These are phyloP conservation scores for Girardinichthys multiradiatus DNA, from an alignment of 2,113 vertebrate genomes.

Conservation along the genomic window DNA sequence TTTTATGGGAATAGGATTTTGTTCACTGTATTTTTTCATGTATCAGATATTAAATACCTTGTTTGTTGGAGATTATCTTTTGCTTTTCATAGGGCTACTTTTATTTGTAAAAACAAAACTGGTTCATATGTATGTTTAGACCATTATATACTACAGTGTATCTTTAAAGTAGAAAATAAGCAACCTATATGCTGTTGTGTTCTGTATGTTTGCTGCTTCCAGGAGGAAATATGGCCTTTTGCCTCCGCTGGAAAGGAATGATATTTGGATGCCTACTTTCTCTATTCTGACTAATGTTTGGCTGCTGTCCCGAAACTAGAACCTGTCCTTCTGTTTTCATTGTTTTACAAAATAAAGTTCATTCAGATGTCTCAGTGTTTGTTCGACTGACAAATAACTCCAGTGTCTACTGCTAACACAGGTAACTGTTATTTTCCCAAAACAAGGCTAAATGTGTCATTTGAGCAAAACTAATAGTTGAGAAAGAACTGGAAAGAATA, in stretches of 20 bases:
- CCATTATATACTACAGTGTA: neutral
- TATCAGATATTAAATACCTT: neutral
- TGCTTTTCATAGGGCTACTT: neutral
- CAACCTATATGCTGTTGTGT: slow-evolving; percentile 3
- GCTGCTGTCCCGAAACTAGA: slow-evolving; percentile 22
- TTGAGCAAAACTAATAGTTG: no score
- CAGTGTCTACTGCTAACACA: no score
- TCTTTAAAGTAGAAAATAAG: neutral
- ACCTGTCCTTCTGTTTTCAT: slow-evolving; percentile 10
- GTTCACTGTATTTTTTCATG: no score
- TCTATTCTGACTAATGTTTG: slow-evolving; percentile 24
- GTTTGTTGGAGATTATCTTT: neutral
- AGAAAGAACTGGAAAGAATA: no score
- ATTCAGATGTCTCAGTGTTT: slow-evolving; percentile 14
- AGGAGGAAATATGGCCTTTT: slow-evolving; percentile 2
- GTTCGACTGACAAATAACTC: neutral
- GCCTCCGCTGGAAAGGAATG: slow-evolving; percentile 2
- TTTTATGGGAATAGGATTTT: no score
- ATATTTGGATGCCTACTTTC: neutral
- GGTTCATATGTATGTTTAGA: slow-evolving; percentile 10
- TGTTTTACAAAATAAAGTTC: slow-evolving; percentile 48
- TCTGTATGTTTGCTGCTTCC: neutral
- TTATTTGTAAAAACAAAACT: neutral
- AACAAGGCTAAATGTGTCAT: no score
- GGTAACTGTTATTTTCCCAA: no score